Percentiles rank a stretch among this genome's conserved stretches.
These are phyloP conservation scores for Cephalopterus ornatus DNA, from an alignment of 2,113 vertebrate genomes.

Conservation along the genomic window DNA sequence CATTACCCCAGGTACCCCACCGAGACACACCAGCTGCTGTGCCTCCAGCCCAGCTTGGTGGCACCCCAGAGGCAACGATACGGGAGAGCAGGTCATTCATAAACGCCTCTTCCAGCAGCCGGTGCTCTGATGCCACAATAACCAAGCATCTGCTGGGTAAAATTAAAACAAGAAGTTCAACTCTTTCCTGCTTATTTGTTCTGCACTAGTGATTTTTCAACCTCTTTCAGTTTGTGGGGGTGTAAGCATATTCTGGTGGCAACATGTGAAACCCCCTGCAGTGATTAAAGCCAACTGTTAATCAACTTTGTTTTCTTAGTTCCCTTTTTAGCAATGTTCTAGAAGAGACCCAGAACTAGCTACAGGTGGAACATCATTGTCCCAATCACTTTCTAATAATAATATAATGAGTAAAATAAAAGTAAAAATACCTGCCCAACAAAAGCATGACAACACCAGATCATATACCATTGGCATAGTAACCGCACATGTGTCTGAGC, in stretches of 20 bases:
- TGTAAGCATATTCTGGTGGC: not conserved
- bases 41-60: conserved; percentile 3
- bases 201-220: not conserved
- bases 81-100: not conserved
- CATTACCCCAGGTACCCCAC: not conserved
- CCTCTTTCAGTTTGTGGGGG: not conserved
- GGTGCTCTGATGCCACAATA: not conserved
- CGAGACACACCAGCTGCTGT: not conserved
- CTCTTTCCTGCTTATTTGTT: not conserved
- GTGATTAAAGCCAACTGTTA: not conserved
- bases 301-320: not conserved
- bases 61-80: not conserved
- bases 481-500: not conserved
- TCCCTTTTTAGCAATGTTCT: not conserved
- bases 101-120: not conserved
- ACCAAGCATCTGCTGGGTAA: conserved; percentile 29
- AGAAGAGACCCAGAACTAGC: not conserved
- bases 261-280: not conserved
- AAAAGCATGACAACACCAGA: not conserved
- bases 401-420: not conserved
- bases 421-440: not conserved
- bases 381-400: not conserved
- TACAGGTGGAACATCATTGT: not conserved
- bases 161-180: not conserved
- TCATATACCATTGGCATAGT: not conserved